Conservation (phyloP, 2,888 invertebrate genomes). For the Malacosoma neustria region DNA sequence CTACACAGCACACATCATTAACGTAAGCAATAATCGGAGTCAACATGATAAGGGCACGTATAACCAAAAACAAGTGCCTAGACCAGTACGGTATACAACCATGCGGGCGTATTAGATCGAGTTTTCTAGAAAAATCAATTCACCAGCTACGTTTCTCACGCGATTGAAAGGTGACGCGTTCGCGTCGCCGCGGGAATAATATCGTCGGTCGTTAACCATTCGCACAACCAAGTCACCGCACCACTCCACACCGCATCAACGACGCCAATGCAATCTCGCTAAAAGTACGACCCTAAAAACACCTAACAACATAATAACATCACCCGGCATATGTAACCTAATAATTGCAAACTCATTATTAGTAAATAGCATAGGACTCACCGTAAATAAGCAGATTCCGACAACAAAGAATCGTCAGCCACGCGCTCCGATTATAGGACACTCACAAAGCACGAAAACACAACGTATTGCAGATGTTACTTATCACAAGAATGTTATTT, state of each 20-base stretch:
- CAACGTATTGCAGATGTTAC: conserved; percentile 47
- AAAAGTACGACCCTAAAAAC: conserved; percentile 17
- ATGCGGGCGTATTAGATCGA: conserved; percentile 11
- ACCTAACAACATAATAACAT: conserved; percentile 16
- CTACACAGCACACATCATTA: conserved; percentile 2
- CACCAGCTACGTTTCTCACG: conserved; percentile 44
- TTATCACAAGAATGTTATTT: conserved; percentile 48
- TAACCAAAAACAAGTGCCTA: no score
- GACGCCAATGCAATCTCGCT: conserved; percentile 22
- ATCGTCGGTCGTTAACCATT: conserved; percentile 47
- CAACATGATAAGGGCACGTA: conserved; percentile 5
- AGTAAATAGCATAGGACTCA: conserved; percentile 42
- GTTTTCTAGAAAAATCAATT: conserved; percentile 48
- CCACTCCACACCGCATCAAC: conserved; percentile 31
- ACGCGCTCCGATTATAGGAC: conserved; percentile 72
- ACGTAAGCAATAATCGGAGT: background rate
- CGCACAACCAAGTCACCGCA: conserved; percentile 39
- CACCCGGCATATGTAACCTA: conserved; percentile 10
- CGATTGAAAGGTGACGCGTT: conserved; percentile 55
- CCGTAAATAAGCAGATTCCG: conserved; percentile 67
- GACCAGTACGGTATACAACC: background rate
- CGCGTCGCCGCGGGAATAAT: conserved; percentile 49
- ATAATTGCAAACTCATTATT: conserved; percentile 20
- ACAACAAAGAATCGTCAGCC: conserved; percentile 74
- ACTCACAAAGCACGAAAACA: conserved; percentile 71